phyloP scores from a whole-genome alignment of 1,140 invertebrate species.

The Trachymyrmex septentrionalis region DNA sequence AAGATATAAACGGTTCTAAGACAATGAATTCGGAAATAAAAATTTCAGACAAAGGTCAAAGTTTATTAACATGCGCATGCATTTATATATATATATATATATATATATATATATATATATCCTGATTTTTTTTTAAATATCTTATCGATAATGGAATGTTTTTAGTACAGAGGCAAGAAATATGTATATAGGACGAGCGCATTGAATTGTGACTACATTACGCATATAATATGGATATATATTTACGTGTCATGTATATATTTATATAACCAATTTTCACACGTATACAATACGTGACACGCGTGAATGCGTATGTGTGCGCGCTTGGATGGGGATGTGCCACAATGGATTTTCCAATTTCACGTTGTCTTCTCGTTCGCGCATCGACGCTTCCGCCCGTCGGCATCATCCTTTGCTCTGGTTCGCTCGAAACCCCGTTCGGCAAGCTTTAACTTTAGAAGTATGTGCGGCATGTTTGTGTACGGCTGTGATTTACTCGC shows the following conservation, averaged over 20 bases:
- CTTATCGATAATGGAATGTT: not conserved
- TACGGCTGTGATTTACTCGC: slow-evolving; percentile 82
- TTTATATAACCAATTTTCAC: not conserved
- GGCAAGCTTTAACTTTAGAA: slow-evolving; percentile 80
- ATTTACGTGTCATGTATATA: not conserved
- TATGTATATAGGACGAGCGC: not conserved
- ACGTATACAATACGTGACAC: not conserved
- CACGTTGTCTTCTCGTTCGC: slow-evolving; percentile 66
- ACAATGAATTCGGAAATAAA: not conserved
- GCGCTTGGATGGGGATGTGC: not conserved
- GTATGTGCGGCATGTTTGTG: slow-evolving; percentile 81
- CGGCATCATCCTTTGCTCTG: slow-evolving; percentile 52
- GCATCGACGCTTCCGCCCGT: slow-evolving; percentile 40
- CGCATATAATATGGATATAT: not conserved
- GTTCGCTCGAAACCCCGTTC: slow-evolving; percentile 61
- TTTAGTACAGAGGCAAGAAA: not conserved
- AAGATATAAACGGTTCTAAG: not conserved
- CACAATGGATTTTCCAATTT: slow-evolving; percentile 69
- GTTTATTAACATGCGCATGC: not conserved
- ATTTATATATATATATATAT: slow-evolving; percentile 10
- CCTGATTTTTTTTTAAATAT: not conserved
- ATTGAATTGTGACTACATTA: not conserved
- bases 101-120: too few species aligned
- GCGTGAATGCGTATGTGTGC: not conserved
- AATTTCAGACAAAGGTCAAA: not conserved